Conservation (phyloP, 2,797 vertebrate species). For the Pogoniulus pusillus region DNA sequence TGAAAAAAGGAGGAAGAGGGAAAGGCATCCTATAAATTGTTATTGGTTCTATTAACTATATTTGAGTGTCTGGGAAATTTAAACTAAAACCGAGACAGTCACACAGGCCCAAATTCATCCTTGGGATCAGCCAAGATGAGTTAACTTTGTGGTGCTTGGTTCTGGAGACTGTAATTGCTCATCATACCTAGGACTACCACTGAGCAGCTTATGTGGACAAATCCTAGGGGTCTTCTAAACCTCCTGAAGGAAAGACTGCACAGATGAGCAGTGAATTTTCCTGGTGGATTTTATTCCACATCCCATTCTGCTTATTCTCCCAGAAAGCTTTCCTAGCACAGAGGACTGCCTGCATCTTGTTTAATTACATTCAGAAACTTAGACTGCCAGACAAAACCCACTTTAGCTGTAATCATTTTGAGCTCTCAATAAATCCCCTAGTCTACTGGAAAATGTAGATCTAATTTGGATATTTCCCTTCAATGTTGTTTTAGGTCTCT, state of each 20-base stretch:
- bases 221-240: background rate
- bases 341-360: background rate
- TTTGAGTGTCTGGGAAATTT: no score
- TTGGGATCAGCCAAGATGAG: background rate
- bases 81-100: no score
- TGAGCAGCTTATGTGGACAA: background rate
- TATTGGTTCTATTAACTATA: no score
- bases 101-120: background rate
- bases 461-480: background rate
- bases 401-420: background rate
- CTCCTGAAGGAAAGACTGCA: background rate
- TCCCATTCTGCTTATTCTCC: background rate
- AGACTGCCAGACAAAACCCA: background rate
- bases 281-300: background rate
- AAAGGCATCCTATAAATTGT: no score
- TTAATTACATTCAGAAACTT: slow-evolving; percentile 17
- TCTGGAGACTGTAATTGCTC: background rate
- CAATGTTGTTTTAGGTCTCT: background rate
- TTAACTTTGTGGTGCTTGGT: accelerated
- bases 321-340: background rate
- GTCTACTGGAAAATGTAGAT: background rate
- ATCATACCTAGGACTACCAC: background rate
- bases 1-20: no score
- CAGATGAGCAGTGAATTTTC: accelerated
- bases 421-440: background rate